Conservation (phyloP, 92 coral and sea anemone species). For the Parazoanthus swiftii region DNA sequence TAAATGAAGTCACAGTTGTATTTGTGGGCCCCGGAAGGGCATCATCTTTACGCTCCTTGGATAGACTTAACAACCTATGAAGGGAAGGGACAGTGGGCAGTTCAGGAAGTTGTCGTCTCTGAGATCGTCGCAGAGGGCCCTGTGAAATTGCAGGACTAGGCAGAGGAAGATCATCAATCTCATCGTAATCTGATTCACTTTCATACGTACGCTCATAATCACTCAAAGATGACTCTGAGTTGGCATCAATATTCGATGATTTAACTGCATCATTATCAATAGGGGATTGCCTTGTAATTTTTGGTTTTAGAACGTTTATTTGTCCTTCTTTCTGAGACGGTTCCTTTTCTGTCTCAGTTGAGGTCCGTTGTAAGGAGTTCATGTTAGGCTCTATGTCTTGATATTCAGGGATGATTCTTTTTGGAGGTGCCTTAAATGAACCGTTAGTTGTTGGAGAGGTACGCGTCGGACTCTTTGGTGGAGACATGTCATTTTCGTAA, state of each 20-base stretch:
- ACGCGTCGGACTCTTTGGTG: neutral
- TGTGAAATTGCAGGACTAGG: neutral
- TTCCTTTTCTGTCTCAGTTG: neutral
- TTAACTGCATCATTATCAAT: neutral
- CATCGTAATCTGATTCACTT: neutral
- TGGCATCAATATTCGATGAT: neutral
- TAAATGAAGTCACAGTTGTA: neutral
- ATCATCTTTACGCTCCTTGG: neutral
- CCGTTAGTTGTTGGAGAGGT: neutral
- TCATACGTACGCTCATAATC: neutral
- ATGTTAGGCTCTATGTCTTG: neutral
- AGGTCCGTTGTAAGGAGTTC: neutral
- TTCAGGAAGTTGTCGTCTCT: conserved; percentile 24
- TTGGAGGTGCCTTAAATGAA: neutral
- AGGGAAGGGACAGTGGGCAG: conserved; percentile 27
- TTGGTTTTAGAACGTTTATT: neutral
- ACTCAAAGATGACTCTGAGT: neutral
- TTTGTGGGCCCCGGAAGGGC: neutral
- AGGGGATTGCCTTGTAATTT: neutral
- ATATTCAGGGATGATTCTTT: neutral
- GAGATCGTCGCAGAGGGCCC: conserved; percentile 33
- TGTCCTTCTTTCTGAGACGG: neutral
- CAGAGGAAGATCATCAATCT: neutral
- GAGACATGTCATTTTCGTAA: neutral
- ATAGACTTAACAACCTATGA: neutral